Conservation (phyloP, 2,888 invertebrate genomes). For the Cephus pygmeus region DNA sequence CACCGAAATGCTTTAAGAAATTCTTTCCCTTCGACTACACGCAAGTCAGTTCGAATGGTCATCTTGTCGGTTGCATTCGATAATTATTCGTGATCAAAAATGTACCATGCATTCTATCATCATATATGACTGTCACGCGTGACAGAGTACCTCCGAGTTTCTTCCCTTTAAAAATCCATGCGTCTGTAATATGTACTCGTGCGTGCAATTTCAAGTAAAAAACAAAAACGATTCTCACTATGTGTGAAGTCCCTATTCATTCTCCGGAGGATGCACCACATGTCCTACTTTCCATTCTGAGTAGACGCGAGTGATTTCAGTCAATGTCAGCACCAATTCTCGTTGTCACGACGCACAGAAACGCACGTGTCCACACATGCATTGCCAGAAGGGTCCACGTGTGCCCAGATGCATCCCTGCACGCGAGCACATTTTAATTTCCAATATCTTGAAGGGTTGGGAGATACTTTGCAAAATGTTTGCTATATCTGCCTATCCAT, state of each 20-base stretch:
- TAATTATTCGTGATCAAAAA: not conserved
- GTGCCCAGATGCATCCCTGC: not conserved
- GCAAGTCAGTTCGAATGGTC: not conserved
- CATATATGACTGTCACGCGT: not conserved
- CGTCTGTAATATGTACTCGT: not conserved
- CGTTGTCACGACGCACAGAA: not conserved
- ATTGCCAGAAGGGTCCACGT: not conserved
- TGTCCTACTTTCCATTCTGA: not conserved
- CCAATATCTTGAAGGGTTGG: conserved; percentile 15
- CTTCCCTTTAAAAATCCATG: not conserved
- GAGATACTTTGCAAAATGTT: not conserved
- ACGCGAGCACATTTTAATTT: conserved; percentile 22
- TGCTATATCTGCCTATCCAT: not conserved
- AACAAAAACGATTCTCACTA: not conserved
- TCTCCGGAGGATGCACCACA: not conserved
- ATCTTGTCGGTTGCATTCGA: not conserved
- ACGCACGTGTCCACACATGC: not conserved
- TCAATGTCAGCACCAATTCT: not conserved
- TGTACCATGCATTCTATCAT: not conserved
- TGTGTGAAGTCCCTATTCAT: not conserved
- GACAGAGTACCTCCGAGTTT: not conserved
- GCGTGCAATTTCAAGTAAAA: not conserved
- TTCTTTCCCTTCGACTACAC: not conserved
- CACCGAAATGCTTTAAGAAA: not conserved
- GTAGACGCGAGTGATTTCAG: not conserved